Evolutionary conservation across 1,140 invertebrate genomes (phyloP).

Genomic region (Eupristina koningsbergeri): DNA sequence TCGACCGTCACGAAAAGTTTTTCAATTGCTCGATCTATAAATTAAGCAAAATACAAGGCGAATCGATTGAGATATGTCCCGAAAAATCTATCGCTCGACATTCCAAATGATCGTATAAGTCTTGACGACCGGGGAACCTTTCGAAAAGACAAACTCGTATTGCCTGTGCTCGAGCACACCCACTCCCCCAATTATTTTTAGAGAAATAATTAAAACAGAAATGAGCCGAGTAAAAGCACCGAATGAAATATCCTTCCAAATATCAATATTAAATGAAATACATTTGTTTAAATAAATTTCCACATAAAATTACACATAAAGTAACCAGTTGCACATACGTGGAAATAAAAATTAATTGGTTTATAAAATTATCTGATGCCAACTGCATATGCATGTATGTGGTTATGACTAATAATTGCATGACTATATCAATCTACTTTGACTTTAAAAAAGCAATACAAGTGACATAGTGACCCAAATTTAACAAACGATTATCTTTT

Average conservation of each 20-base stretch:
- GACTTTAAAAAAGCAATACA: neutral
- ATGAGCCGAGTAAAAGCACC: neutral
- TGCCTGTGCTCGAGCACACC: too few relatives aligned
- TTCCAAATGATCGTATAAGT: too few relatives aligned
- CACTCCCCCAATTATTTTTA: too few relatives aligned
- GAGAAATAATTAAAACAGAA: neutral
- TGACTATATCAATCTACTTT: neutral
- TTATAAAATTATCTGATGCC: neutral
- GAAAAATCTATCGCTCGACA: neutral
- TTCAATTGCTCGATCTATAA: constrained; percentile 21
- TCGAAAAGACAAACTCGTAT: too few relatives aligned
- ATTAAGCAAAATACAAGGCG: neutral
- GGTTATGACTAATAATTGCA: neutral
- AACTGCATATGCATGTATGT: neutral
- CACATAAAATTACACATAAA: neutral
- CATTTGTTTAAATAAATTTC: neutral
- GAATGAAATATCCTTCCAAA: neutral
- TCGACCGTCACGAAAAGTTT: constrained; percentile 36
- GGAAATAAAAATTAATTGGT: neutral
- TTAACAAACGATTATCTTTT: neutral
- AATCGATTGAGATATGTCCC: neutral
- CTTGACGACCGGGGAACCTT: too few relatives aligned
- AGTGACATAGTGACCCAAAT: neutral
- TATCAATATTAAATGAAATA: neutral
- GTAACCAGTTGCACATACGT: too few relatives aligned